Evolutionary conservation across 2,113 vertebrate genomes (phyloP).

Genomic region (Paracanthobrama guichenoti): DNA sequence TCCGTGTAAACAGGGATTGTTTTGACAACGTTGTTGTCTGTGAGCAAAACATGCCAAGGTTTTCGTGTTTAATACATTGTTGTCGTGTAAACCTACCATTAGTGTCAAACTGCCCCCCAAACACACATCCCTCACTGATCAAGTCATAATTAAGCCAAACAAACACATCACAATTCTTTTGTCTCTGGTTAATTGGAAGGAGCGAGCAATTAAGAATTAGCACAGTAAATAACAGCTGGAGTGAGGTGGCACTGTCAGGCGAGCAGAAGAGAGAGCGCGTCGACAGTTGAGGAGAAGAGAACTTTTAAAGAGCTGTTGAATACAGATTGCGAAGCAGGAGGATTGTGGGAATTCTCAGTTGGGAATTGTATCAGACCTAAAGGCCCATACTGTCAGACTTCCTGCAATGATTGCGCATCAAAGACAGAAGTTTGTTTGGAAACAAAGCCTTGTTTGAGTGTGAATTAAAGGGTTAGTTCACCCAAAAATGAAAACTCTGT

Average conservation of each 20-base stretch:
- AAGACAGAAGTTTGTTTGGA: neutral
- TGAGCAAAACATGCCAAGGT: too few species aligned
- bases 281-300: neutral
- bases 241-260: conserved; percentile 61
- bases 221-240: conserved; percentile 54
- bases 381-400: conserved; percentile 22
- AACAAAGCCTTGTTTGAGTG: neutral
- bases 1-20: too few species aligned
- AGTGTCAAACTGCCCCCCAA: conserved; percentile 37
- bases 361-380: conserved; percentile 41
- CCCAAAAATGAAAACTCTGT: too few species aligned
- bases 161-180: conserved; percentile 49
- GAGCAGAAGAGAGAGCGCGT: conserved; percentile 43
- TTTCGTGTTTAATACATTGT: too few species aligned
- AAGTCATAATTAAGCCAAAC: conserved; percentile 48
- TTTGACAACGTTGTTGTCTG: too few species aligned
- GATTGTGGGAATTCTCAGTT: conserved; percentile 23
- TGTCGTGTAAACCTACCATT: too few species aligned
- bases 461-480: neutral
- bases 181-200: conserved; percentile 60
- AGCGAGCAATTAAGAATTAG: conserved; percentile 62
- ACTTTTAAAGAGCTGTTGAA: conserved; percentile 14
- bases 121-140: conserved; percentile 33
- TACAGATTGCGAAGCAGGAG: conserved; percentile 17
- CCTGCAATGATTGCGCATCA: neutral